Evolutionary conservation across 2,888 invertebrate species (phyloP), one percentile per base, ranked within the genome.

Genomic region (Linnaemya tessellans): DNA sequence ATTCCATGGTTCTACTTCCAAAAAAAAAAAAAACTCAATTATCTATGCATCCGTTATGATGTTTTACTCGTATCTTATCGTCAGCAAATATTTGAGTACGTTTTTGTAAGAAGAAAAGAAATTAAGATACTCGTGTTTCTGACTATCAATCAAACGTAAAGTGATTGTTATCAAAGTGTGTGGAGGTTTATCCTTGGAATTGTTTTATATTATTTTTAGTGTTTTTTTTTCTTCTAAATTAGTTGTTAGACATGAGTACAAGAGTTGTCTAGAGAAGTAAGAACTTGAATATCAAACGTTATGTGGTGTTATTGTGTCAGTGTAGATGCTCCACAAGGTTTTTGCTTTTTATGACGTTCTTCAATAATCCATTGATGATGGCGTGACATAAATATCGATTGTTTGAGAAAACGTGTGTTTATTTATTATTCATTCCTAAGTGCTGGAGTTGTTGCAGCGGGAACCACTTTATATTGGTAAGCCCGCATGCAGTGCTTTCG

Each of bases 281-380:
- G n/a, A n/a, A 46, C 22, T 22, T 4, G 58, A 22, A 38, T 13
- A 41, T 51, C 13, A 46, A 78, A 78, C 60, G 38, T 68, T 78
- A 60, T 18, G n/a, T 82, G 35, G 65, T 60, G 71, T 80, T 77
- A 77, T 62, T 77, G 46, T 77, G 71, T 71, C 84, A 80, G 46
- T 80, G 80, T 77, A 80, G 75, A 64, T 80, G 49, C 46, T 79
- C 79, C 79, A 84, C 67, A 54, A 74, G 22, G 41, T 74, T 20
- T 74, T 74, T 54, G 20, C 38, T 60, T 56, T 10, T 56, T 65
- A 60, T 80, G 68, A 51, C 56, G 58, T 64, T 58, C 22, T 68
- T 60, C 30, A 58, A 78, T 49, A 49, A 35, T 25, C 11, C 71
- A 65, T 43, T 73, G 51, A 49, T 65, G 77, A 5, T 51, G 64